A percentile compares a stretch with the other conserved stretches of the same genome.
phyloP scores from a whole-genome alignment of 1,140 invertebrate genomes.

The Aphelenchoides besseyi region DNA sequence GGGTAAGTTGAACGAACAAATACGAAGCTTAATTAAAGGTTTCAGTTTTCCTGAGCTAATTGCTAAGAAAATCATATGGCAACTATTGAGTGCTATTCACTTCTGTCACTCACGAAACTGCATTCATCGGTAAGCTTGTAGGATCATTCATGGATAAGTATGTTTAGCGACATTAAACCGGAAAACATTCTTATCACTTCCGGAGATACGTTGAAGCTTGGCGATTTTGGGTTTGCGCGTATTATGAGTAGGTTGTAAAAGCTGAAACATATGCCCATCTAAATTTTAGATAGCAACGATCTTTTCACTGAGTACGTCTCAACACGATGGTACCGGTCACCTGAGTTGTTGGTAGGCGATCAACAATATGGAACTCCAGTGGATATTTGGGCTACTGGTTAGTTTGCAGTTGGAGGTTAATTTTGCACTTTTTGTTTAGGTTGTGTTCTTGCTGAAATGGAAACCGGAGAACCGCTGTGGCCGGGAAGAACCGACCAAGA shows the following conservation, averaged over 20 bases:
- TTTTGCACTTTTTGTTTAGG: constrained; percentile 65
- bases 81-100: constrained; percentile 85
- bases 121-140: constrained; percentile 57
- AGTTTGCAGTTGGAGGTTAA: not conserved
- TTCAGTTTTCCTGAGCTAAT: constrained; percentile 78
- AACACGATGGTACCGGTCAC: constrained; percentile 85
- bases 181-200: constrained; percentile 96
- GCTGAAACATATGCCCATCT: constrained; percentile 17
- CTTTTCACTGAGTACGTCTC: constrained; percentile 99
- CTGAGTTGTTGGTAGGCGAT: constrained; percentile 92
- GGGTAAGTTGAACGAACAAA: constrained; percentile 65
- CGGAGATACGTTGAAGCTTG: constrained; percentile 89
- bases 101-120: constrained; percentile 90
- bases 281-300: constrained; percentile 74
- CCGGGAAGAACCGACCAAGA: constrained; percentile 85
- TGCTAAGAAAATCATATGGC: constrained; percentile 87
- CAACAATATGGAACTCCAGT: constrained; percentile 93
- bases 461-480: constrained; percentile 87
- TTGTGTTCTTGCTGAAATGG: constrained; percentile 90
- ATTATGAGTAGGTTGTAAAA: constrained; percentile 77
- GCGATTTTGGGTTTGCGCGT: constrained; percentile 96
- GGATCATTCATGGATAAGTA: too few relatives aligned
- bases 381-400: constrained; percentile 83
- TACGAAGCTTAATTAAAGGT: constrained; percentile 11
- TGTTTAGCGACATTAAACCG: constrained; percentile 97